Conservation (phyloP, 2,113 vertebrate genomes). For the Butorides virescens region DNA sequence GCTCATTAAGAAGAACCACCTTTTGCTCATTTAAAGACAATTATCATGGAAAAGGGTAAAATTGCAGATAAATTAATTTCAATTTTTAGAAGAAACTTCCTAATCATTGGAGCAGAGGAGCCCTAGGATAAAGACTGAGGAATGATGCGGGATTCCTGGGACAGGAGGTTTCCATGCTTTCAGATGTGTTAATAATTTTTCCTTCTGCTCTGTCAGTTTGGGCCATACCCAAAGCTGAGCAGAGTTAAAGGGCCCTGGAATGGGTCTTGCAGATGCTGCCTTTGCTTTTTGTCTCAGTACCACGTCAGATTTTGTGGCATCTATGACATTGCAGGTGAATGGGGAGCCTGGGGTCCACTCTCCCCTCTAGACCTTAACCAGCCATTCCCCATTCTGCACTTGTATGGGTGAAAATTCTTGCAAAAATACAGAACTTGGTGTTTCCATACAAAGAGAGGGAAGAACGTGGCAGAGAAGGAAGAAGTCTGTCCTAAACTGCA, state of each 20-base stretch:
- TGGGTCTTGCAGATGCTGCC: background rate
- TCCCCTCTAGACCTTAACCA: background rate
- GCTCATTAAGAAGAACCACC: background rate
- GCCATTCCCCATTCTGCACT: background rate
- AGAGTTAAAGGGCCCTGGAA: background rate
- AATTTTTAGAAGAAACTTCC: background rate
- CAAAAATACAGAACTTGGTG: background rate
- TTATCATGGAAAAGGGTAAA: background rate
- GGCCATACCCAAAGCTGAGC: background rate
- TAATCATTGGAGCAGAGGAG: background rate
- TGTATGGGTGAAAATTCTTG: background rate
- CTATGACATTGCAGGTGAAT: background rate
- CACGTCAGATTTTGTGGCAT: fast-evolving
- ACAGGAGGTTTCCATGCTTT: background rate
- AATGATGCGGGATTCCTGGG: background rate
- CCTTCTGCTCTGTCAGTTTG: background rate
- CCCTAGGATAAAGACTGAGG: background rate
- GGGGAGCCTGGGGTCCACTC: fast-evolving
- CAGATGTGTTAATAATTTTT: background rate
- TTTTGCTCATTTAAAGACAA: background rate
- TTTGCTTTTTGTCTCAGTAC: background rate
- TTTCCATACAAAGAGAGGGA: background rate
- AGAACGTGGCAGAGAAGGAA: background rate
- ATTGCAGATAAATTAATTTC: background rate
- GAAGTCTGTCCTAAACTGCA: background rate